Evolutionary conservation across 2,888 invertebrate species (phyloP).

Genomic region (Scaptomyza reducta): DNA sequence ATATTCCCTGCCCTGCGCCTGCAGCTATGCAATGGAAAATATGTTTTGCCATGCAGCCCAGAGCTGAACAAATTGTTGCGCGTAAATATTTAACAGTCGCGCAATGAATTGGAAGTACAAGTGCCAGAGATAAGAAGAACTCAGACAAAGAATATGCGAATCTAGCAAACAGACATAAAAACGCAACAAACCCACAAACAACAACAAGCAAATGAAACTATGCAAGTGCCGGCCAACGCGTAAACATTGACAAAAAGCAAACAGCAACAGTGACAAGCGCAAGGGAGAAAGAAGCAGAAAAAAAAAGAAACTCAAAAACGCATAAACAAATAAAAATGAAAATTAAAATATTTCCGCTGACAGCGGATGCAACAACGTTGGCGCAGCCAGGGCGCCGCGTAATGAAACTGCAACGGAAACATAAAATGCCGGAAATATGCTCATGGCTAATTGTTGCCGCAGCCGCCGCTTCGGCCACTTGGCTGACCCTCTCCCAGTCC

Average conservation of each 20-base stretch:
- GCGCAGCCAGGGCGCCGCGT: slow-evolving; percentile 41
- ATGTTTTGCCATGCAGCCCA: slow-evolving; percentile 47
- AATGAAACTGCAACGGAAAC: slow-evolving; percentile 80
- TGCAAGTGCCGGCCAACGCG: slow-evolving; percentile 40
- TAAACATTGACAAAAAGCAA: slow-evolving; percentile 47
- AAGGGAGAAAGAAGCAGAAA: background rate
- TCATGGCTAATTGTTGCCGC: slow-evolving; percentile 81
- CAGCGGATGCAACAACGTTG: slow-evolving; percentile 65
- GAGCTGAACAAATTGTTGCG: slow-evolving; percentile 65
- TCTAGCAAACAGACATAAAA: slow-evolving; percentile 9
- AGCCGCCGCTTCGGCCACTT: slow-evolving; percentile 66
- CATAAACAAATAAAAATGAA: slow-evolving; percentile 62
- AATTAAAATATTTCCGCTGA: slow-evolving; percentile 75
- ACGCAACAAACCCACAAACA: background rate
- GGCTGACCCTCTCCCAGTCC: slow-evolving; percentile 56
- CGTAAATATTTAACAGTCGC: slow-evolving; percentile 62
- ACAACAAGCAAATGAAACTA: slow-evolving; percentile 12
- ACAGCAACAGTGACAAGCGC: slow-evolving; percentile 7
- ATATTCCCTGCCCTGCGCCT: slow-evolving; percentile 15
- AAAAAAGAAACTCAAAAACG: slow-evolving; percentile 22
- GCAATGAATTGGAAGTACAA: slow-evolving; percentile 52
- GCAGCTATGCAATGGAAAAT: slow-evolving; percentile 62
- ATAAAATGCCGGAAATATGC: slow-evolving; percentile 82
- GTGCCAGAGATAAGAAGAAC: slow-evolving; percentile 28
- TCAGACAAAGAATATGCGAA: slow-evolving; percentile 15